phyloP scores from a whole-genome alignment of 2,888 invertebrate genomes.

The Cheilosia variabilis region DNA sequence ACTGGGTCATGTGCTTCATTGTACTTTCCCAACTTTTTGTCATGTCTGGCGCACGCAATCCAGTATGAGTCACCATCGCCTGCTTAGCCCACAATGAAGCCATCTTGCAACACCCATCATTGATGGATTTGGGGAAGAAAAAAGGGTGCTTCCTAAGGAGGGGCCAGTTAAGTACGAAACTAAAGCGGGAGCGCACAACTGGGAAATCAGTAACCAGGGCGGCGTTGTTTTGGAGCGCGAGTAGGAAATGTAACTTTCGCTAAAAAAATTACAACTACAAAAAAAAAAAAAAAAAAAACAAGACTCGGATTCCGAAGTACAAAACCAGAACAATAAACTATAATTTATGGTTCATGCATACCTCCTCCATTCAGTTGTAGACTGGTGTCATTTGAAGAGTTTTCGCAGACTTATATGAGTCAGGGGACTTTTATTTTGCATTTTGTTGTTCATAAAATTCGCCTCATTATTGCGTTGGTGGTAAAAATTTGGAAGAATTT shows the following conservation, averaged over 20 bases:
- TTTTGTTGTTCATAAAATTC: neutral
- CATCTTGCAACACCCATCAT: conserved; percentile 21
- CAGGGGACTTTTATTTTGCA: conserved; percentile 18
- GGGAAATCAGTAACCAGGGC: too few species aligned
- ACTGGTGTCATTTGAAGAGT: neutral
- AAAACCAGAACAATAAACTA: conserved; percentile 33
- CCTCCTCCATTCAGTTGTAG: too few species aligned
- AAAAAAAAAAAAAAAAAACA: neutral
- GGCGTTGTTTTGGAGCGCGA: too few species aligned
- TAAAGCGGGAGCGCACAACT: too few species aligned
- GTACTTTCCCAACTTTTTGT: conserved; percentile 50
- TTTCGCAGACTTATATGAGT: conserved; percentile 17
- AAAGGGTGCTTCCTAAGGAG: conserved; percentile 1
- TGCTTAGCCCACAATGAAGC: conserved; percentile 10
- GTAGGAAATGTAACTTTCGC: too few species aligned
- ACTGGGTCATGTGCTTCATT: conserved; percentile 28
- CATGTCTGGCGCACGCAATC: conserved; percentile 51
- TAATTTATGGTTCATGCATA: conserved; percentile 12
- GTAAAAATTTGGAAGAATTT: too few species aligned
- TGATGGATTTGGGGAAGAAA: conserved; percentile 14
- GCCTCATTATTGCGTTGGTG: neutral
- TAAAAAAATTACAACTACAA: neutral
- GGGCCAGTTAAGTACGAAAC: neutral
- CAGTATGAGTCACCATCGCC: conserved; percentile 56
- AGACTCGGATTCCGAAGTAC: conserved; percentile 21